Evolutionary conservation across 2,113 vertebrate species (phyloP).

Genomic region (Coptodon bakossiorum): DNA sequence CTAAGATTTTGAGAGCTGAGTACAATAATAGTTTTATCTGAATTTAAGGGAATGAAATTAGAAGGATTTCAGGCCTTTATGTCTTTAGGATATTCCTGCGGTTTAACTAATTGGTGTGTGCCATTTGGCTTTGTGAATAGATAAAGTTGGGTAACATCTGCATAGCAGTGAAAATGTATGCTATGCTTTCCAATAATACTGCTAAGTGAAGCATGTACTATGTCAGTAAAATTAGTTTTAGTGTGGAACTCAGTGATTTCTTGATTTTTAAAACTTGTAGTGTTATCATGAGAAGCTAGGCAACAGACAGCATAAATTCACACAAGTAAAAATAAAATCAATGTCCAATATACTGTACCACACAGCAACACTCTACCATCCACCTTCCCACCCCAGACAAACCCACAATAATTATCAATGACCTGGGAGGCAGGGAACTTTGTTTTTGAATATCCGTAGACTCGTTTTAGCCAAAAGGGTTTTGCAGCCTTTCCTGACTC

Average conservation of each 20-base stretch:
- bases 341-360: neutral
- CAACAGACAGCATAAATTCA: neutral
- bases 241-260: neutral
- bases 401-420: neutral
- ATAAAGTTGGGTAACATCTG: neutral
- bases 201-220: neutral
- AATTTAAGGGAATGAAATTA: neutral
- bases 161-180: neutral
- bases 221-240: neutral
- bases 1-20: neutral
- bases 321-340: neutral
- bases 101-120: neutral
- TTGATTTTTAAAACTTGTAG: neutral
- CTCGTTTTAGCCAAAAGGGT: neutral
- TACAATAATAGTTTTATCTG: neutral
- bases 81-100: neutral
- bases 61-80: neutral
- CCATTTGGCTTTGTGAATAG: neutral
- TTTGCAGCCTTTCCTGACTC: neutral
- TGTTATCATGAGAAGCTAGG: neutral
- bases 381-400: neutral
- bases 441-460: neutral
- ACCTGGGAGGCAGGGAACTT: neutral
- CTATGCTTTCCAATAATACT: neutral
- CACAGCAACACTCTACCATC: neutral